Base-by-base conservation (phyloP, 1,140 invertebrate genomes). In the Ganaspis sp. region DNA sequence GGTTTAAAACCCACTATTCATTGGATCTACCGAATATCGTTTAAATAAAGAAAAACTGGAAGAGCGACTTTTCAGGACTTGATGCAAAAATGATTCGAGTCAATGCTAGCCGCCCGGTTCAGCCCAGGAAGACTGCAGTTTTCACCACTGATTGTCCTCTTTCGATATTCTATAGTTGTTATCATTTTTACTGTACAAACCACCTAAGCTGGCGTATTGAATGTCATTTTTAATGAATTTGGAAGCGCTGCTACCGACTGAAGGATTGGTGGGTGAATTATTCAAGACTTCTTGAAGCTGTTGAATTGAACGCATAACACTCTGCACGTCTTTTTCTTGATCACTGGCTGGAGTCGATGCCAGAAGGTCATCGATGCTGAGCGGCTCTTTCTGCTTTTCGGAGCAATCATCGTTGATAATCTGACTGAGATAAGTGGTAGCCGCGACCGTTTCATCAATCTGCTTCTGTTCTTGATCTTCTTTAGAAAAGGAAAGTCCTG, bases 361-460 rank as follows among this genome's bases (percentile, higher is more conserved):
- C 54, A 82, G 70, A 34, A 37, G 53, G 12, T 87, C 86, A 23
- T 87, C 87, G 6, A 75, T 11, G n/a, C 8, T 54, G 26, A 87
- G 72, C 6, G 74, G 74, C 8, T 82, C 80, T 0, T 74, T 84
- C 80, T 23, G 76, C 29, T 81, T 81, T 29, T 72, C 26, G 15
- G 74, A 70, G 3, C 74, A 78, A 73, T 88, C 87, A 6, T 90
- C 89, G 17, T 92, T 90, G 79, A 93, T 87, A 80, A 92, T 83
- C 87, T 91, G 90, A 91, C 91, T 91, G 84, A 93, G 74, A 85
- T 89, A 81, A 82, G 87, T 83, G 85, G 93, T 87, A 86, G 92
- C 86, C 83, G 91, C 90, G 87, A 92, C 84, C 80, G 89, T 86
- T 87, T 90, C 83, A 77, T 90, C 88, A 26, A 90, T 90, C 54